Conservation (phyloP, 2,888 invertebrate genomes). For the Herminia tarsipennalis region DNA sequence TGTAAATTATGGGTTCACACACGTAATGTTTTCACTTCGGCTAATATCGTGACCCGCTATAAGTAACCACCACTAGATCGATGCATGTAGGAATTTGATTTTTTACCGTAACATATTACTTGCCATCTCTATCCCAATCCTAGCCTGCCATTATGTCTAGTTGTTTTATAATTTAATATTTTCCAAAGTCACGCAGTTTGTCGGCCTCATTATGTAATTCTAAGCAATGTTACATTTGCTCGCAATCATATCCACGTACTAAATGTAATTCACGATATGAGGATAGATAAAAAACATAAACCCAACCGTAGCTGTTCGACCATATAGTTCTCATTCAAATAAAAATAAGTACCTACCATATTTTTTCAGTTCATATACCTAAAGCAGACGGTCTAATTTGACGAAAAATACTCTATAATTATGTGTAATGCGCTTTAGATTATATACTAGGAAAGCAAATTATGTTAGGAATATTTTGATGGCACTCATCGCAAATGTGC, state of each 20-base stretch:
- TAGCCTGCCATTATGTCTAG: slow-evolving; percentile 61
- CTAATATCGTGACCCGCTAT: slow-evolving; percentile 75
- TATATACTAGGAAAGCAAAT: slow-evolving; percentile 70
- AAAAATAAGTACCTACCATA: slow-evolving; percentile 46
- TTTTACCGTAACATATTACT: slow-evolving; percentile 68
- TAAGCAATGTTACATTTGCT: slow-evolving; percentile 42
- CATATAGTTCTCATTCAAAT: slow-evolving; percentile 47
- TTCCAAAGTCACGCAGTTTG: slow-evolving; percentile 56
- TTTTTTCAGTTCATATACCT: slow-evolving; percentile 54
- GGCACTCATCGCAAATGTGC: slow-evolving; percentile 64
- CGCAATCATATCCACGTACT: slow-evolving; percentile 48
- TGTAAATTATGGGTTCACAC: slow-evolving; percentile 82
- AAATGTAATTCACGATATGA: slow-evolving; percentile 41
- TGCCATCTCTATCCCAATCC: slow-evolving; percentile 54
- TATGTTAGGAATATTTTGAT: slow-evolving; percentile 68
- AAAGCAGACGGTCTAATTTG: slow-evolving; percentile 56
- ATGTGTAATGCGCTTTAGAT: slow-evolving; percentile 73
- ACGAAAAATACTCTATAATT: slow-evolving; percentile 60
- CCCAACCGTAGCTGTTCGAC: slow-evolving; percentile 33
- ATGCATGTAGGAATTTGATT: slow-evolving; percentile 75
- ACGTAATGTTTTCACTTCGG: slow-evolving; percentile 78
- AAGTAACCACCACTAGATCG: slow-evolving; percentile 69
- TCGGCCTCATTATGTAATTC: slow-evolving; percentile 47
- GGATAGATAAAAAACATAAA: slow-evolving; percentile 40
- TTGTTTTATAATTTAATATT: slow-evolving; percentile 56